These are phyloP conservation scores for Morpho helenor DNA, from an alignment of 2,888 invertebrate genomes.

Conservation along the genomic window DNA sequence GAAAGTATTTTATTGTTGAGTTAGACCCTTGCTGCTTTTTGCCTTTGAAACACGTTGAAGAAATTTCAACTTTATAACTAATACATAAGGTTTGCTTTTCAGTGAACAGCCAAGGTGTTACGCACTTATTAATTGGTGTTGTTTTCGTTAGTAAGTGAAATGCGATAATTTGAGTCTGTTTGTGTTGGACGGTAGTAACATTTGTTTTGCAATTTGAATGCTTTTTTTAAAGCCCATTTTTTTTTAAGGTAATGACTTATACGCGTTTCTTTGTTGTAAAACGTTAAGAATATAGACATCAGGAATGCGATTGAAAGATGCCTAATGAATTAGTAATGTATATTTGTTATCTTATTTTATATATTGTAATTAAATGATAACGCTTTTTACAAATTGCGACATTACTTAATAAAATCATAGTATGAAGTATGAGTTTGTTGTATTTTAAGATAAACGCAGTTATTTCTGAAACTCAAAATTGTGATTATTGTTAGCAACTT, in stretches of 20 bases:
- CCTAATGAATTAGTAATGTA: too few relatives aligned
- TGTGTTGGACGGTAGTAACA: constrained; percentile 26
- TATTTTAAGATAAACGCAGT: too few relatives aligned
- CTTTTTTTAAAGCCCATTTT: constrained; percentile 16
- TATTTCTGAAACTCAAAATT: too few relatives aligned
- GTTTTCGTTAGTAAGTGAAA: constrained; percentile 55
- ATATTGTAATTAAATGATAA: too few relatives aligned
- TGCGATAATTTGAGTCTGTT: constrained; percentile 43
- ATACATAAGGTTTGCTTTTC: constrained; percentile 31
- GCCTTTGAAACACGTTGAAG: constrained; percentile 27
- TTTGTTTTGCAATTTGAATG: constrained; percentile 23
- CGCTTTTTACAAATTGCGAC: too few relatives aligned
- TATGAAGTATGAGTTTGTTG: too few relatives aligned
- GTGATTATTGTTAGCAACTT: too few relatives aligned
- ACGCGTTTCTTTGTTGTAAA: constrained; percentile 6
- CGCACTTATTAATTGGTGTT: constrained; percentile 62
- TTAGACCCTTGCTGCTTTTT: constrained; percentile 53
- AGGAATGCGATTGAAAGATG: too few relatives aligned
- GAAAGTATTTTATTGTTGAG: constrained; percentile 73
- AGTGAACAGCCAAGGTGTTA: constrained; percentile 45
- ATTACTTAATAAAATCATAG: too few relatives aligned
- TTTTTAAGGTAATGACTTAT: constrained; percentile 14
- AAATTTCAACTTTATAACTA: constrained; percentile 32
- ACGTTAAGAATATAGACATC: background rate
- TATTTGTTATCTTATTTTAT: too few relatives aligned